Conservation (phyloP, 2,113 vertebrate species). For the Triplophysa siluroides region DNA sequence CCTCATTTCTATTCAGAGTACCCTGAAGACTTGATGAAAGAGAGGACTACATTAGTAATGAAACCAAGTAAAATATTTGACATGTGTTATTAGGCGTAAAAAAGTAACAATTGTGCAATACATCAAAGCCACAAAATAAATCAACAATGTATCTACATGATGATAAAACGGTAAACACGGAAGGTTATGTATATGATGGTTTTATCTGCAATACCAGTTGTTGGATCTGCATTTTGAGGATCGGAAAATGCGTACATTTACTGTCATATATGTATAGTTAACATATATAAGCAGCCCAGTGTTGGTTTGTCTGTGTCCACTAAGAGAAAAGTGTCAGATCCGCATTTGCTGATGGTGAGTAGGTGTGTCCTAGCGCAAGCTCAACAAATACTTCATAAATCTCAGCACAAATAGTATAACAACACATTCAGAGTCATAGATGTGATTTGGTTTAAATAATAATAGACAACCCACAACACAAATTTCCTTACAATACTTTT, state of each 20-base stretch:
- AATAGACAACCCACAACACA: neutral
- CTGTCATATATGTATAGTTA: neutral
- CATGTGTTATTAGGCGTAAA: too few species aligned
- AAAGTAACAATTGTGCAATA: neutral
- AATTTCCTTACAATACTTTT: neutral
- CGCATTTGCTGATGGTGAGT: slow-evolving; percentile 21
- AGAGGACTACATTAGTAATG: neutral
- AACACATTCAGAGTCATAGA: neutral
- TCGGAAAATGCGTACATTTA: neutral
- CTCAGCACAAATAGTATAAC: neutral
- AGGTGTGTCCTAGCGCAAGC: slow-evolving; percentile 42
- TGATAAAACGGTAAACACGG: neutral
- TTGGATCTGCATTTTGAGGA: neutral
- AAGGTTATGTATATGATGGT: neutral
- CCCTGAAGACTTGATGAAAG: slow-evolving; percentile 1
- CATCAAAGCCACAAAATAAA: neutral
- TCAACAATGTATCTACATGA: neutral
- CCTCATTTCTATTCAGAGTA: neutral
- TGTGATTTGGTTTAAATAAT: neutral
- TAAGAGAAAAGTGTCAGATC: slow-evolving; percentile 2
- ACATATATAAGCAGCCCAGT: neutral
- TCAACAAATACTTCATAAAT: slow-evolving; percentile 5
- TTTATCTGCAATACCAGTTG: neutral
- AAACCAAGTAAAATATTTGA: too few species aligned
- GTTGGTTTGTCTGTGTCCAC: neutral